phyloP scores from a whole-genome alignment of 2,888 invertebrate species.

The Tinea semifulvella region DNA sequence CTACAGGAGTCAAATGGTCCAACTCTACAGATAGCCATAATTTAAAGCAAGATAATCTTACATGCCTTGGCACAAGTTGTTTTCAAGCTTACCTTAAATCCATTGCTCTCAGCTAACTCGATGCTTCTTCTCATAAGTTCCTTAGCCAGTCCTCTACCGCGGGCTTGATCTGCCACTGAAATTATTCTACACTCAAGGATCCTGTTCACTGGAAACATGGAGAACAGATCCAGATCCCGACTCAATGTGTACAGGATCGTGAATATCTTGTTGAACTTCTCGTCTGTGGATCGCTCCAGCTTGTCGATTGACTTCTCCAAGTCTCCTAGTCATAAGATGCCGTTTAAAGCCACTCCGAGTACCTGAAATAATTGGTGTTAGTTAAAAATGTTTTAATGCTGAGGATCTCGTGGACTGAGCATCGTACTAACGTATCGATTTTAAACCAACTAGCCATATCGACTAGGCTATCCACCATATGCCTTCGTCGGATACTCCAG shows the following conservation, averaged over 20 bases:
- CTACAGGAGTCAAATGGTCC: no score
- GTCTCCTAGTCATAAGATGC: constrained; percentile 77
- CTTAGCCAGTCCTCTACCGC: constrained; percentile 80
- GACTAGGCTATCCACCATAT: no score
- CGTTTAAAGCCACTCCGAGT: constrained; percentile 80
- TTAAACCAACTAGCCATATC: no score
- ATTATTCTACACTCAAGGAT: constrained; percentile 84
- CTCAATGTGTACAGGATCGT: constrained; percentile 77
- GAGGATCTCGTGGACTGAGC: no score
- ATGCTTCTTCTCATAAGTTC: constrained; percentile 74
- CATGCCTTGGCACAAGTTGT: no score
- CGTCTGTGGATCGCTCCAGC: constrained; percentile 71
- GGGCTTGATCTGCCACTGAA: constrained; percentile 75
- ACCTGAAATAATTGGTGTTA: constrained; percentile 70
- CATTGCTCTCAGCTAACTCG: constrained; percentile 69
- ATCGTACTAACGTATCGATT: no score
- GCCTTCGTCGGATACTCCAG: no score
- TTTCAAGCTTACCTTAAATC: constrained; percentile 69
- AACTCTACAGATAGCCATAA: no score
- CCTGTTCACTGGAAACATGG: constrained; percentile 69
- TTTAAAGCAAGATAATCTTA: no score
- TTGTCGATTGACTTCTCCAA: constrained; percentile 74
- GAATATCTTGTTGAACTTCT: constrained; percentile 81
- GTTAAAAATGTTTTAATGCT: no score
- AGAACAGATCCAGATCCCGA: constrained; percentile 74